A percentile compares a stretch with the other conserved stretches of the same genome.
phyloP scores from a whole-genome alignment of 2,797 vertebrate genomes.

The Apogon talboti region DNA sequence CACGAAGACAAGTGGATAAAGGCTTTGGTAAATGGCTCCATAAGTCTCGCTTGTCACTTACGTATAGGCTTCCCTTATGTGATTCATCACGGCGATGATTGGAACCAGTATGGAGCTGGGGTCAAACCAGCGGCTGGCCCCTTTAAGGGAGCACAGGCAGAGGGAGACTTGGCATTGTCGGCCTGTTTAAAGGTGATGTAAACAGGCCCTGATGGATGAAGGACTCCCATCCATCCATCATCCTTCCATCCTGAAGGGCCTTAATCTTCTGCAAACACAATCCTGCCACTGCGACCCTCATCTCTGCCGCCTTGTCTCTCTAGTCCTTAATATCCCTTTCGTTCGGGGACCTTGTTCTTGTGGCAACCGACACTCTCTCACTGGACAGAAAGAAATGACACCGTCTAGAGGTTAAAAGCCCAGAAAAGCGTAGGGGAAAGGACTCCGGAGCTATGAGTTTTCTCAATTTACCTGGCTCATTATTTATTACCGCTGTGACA shows the following conservation, averaged over 20 bases:
- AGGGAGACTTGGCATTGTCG: conserved; percentile 43
- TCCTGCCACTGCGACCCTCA: conserved; percentile 66
- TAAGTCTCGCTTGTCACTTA: conserved; percentile 62
- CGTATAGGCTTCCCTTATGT: conserved; percentile 27
- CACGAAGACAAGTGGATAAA: conserved; percentile 53
- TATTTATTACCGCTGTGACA: conserved; percentile 59
- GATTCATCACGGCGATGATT: conserved; percentile 61
- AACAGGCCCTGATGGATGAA: conserved; percentile 80
- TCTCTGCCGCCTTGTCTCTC: conserved; percentile 67
- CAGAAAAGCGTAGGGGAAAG: conserved; percentile 3
- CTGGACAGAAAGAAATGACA: conserved; percentile 56
- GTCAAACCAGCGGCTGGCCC: conserved; percentile 53
- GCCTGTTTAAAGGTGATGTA: conserved; percentile 78
- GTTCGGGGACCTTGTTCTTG: conserved; percentile 62
- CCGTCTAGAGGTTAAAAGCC: conserved; percentile 58
- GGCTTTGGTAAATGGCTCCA: conserved; percentile 54
- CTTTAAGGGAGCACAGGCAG: conserved; percentile 56
- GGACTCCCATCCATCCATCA: conserved; percentile 75
- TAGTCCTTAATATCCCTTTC: conserved; percentile 65
- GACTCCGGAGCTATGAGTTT: conserved; percentile 43
- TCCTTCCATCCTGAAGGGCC: conserved; percentile 74
- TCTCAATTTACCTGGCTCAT: conserved; percentile 53
- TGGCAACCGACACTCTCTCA: conserved; percentile 35
- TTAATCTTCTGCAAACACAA: conserved; percentile 81
- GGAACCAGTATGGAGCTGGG: conserved; percentile 26